A percentile compares a stretch with the other conserved stretches of the same genome.
These are phyloP conservation scores for Dendrolimus houi DNA, from an alignment of 2,888 invertebrate species.

Conservation along the genomic window DNA sequence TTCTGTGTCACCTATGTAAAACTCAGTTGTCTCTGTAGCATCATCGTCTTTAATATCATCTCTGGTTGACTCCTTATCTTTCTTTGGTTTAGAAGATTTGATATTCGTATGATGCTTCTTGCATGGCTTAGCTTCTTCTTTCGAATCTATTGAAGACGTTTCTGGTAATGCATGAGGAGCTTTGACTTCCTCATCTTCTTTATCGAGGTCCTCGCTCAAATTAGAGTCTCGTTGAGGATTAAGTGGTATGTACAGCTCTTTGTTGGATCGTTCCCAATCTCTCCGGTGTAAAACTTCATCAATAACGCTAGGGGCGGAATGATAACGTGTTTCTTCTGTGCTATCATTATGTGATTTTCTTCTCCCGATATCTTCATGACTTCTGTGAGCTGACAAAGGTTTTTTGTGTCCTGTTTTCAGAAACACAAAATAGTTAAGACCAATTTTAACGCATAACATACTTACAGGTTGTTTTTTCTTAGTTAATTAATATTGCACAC, in stretches of 20 bases:
- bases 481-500: too few relatives aligned
- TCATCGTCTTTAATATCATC: slow-evolving; percentile 53
- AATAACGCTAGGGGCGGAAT: slow-evolving; percentile 64
- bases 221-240: slow-evolving; percentile 24
- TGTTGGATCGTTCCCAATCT: slow-evolving; percentile 60
- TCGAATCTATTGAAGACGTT: slow-evolving; percentile 30
- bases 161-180: slow-evolving; percentile 32
- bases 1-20: slow-evolving; percentile 49
- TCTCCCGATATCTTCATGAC: slow-evolving; percentile 56
- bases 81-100: slow-evolving; percentile 46
- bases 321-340: slow-evolving; percentile 42
- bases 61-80: slow-evolving; percentile 25
- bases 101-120: slow-evolving; percentile 63
- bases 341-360: slow-evolving; percentile 37
- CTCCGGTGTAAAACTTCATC: slow-evolving; percentile 57
- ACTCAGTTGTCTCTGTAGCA: slow-evolving; percentile 40
- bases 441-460: too few relatives aligned
- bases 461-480: too few relatives aligned
- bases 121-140: slow-evolving; percentile 33
- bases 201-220: slow-evolving; percentile 9
- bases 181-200: slow-evolving; percentile 16
- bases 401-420: slow-evolving; percentile 38
- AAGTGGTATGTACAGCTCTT: slow-evolving; percentile 55
- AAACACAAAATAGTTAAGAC: not conserved
- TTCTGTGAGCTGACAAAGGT: slow-evolving; percentile 48